Percentiles rank a stretch among this genome's conserved stretches.
These are phyloP conservation scores for Yponomeuta sedellus DNA, from an alignment of 2,888 invertebrate species.

Conservation along the genomic window DNA sequence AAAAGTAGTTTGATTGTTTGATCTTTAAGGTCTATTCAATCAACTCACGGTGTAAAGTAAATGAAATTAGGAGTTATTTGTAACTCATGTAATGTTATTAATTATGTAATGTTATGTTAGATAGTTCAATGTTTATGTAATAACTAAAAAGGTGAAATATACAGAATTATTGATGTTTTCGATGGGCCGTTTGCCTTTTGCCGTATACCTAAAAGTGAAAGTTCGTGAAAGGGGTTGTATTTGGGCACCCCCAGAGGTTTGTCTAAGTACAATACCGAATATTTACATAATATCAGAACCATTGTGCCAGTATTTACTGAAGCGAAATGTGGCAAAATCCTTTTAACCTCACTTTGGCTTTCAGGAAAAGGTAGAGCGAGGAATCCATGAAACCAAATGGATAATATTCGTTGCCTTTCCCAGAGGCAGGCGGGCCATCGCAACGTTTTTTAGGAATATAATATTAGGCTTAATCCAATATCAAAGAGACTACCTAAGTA, in stretches of 20 bases:
- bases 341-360: not conserved
- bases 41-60: not conserved
- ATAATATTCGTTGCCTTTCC: not conserved
- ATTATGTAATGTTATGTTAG: constrained; percentile 6
- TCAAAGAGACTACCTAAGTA: not conserved
- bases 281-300: not conserved
- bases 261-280: not conserved
- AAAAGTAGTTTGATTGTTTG: not conserved
- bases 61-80: not conserved
- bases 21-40: not conserved
- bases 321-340: not conserved
- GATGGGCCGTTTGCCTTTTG: not conserved
- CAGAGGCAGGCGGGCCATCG: not conserved
- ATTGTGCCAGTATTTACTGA: not conserved
- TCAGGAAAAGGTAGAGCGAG: not conserved
- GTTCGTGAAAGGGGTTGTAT: not conserved
- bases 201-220: not conserved
- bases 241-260: not conserved
- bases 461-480: not conserved
- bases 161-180: not conserved
- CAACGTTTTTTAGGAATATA: not conserved
- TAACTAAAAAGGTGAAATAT: not conserved
- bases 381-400: not conserved
- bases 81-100: constrained; percentile 10
- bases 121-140: constrained; percentile 9